A percentile compares a stretch with the other conserved stretches of the same genome.
Conservation (phyloP, 2,888 invertebrate species). For the Thera britannica region DNA sequence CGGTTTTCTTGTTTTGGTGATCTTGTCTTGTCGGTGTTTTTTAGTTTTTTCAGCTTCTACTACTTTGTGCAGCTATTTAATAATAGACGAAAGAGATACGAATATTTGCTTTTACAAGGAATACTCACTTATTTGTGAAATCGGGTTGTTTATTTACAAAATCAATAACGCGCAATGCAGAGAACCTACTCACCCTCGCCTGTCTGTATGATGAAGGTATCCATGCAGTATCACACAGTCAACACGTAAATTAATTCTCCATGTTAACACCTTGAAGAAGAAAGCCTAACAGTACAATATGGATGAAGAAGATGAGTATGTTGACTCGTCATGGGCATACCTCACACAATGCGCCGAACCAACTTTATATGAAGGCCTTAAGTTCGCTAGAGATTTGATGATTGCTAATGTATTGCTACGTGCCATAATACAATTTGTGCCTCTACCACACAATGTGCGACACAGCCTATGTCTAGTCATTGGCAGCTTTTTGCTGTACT, state of each 20-base stretch:
- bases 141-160: no score
- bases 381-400: conserved; percentile 80
- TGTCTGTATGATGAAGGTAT: neutral
- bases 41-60: no score
- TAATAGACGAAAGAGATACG: no score
- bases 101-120: no score
- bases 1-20: no score
- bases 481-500: conserved; percentile 74
- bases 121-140: no score
- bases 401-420: conserved; percentile 74
- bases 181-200: neutral
- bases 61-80: no score
- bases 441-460: conserved; percentile 74
- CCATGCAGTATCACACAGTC: neutral
- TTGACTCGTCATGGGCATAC: conserved; percentile 70
- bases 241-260: neutral
- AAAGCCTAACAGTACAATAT: conserved; percentile 43
- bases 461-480: conserved; percentile 75
- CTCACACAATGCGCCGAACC: conserved; percentile 75
- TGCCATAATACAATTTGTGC: conserved; percentile 67
- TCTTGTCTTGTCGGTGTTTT: no score
- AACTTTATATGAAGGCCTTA: conserved; percentile 75
- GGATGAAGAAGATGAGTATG: conserved; percentile 74
- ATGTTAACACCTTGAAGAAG: conserved; percentile 1
- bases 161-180: no score